Evolutionary conservation across 1,140 invertebrate species (phyloP).

Genomic region (Neuroterus valhalla): DNA sequence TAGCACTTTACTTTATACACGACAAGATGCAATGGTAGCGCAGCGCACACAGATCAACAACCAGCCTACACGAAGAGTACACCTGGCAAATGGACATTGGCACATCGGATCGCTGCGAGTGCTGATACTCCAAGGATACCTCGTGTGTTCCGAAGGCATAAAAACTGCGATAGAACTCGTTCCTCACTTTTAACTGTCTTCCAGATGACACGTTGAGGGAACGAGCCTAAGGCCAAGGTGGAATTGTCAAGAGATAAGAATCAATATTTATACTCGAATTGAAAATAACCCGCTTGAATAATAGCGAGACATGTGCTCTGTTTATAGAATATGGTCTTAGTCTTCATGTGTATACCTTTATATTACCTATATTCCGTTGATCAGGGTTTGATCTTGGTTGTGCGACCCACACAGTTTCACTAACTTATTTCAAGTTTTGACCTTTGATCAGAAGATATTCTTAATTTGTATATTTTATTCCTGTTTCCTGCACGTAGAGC

Average conservation of each 20-base stretch:
- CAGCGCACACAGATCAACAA: conserved; percentile 12
- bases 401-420: background rate
- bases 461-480: no score
- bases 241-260: conserved; percentile 10
- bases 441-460: no score
- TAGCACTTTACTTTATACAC: conserved; percentile 33
- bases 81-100: conserved; percentile 21
- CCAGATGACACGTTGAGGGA: conserved; percentile 26
- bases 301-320: background rate
- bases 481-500: no score
- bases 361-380: background rate
- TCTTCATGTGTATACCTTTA: background rate
- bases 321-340: conserved; percentile 17
- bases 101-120: background rate
- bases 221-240: conserved; percentile 28
- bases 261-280: conserved; percentile 1
- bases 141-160: background rate
- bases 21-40: background rate
- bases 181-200: conserved; percentile 29
- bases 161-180: conserved; percentile 26
- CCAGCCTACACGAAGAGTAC: conserved; percentile 4
- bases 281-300: conserved; percentile 3
- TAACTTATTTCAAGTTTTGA: background rate
- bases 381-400: background rate
- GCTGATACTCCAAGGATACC: conserved; percentile 25